phyloP scores from a whole-genome alignment of 37 sponge, comb jelly and placozoan species.

The Hormiphora californensis region DNA sequence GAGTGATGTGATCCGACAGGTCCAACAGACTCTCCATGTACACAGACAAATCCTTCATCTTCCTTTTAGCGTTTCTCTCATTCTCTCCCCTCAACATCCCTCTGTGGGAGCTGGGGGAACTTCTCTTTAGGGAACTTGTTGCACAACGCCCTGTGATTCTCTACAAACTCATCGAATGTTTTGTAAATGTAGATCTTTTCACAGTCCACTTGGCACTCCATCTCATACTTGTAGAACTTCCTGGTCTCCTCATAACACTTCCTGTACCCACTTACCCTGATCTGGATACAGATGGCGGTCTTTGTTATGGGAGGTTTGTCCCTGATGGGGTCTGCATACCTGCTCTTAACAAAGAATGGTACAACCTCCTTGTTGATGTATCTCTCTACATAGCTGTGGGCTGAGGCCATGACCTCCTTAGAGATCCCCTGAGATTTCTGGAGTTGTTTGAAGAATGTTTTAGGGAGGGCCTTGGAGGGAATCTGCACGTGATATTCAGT shows the following conservation, averaged over 20 bases:
- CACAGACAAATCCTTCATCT: conserved; percentile 21
- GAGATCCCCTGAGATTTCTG: conserved; percentile 10
- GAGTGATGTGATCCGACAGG: not conserved
- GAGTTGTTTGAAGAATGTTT: conserved; percentile 45
- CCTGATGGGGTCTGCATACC: not conserved
- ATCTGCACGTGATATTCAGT: conserved; percentile 48
- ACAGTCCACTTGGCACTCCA: conserved; percentile 41
- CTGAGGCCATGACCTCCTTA: conserved; percentile 39
- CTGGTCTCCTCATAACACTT: conserved; percentile 16
- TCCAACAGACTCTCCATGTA: conserved; percentile 42
- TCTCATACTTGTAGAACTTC: conserved; percentile 22
- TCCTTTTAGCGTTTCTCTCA: conserved; percentile 15
- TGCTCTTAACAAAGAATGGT: conserved; percentile 41
- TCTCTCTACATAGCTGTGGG: conserved; percentile 30
- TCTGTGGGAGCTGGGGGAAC: not conserved
- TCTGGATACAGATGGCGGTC: not conserved
- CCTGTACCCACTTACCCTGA: conserved; percentile 22
- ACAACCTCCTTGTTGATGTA: conserved; percentile 49
- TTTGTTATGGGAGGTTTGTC: conserved; percentile 24
- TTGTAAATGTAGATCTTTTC: conserved; percentile 31
- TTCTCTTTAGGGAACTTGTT: conserved; percentile 29
- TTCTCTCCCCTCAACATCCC: conserved; percentile 34
- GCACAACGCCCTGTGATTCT: conserved; percentile 33
- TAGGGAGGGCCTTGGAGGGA: conserved; percentile 47
- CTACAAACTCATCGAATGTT: conserved; percentile 32